Base-by-base conservation (phyloP, 2,888 invertebrate species). In the Psococerastis gibbosa region DNA sequence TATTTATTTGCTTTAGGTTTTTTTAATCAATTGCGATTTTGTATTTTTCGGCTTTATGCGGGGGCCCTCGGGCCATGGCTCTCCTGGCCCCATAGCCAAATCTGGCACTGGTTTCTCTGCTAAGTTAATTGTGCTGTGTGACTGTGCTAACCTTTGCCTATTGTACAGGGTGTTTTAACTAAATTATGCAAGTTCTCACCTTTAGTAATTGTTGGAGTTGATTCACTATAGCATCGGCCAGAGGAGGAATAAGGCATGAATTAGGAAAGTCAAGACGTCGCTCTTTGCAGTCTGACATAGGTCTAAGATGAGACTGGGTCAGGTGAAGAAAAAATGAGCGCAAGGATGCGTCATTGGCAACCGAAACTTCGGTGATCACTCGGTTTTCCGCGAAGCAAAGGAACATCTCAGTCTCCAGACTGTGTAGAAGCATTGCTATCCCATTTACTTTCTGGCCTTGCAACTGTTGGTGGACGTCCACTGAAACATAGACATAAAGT, bases 361-460 rank as follows among this genome's bases (percentile, higher is more conserved):
- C 50, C 6, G 50, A 56, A 32, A 59, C 56, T 22, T 51, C 49
- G 22, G 52, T 57, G 13, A 61, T 35, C 3, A 53, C 59, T 55
- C 53, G 57, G 13, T 56, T 57, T 35, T 59, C 60, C 35, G 56
- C 53, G 9, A 56, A 55, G 46, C 55, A 56, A 2, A 63, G 47
- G 45, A 58, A 57, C 33, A 63, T 55, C 16, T 55, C 53, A 4
- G 54, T 51, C 18, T 55, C 55, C 33, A 56, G 53, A 43, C 58
- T 56, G 47, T 60, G 59, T 42, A 61, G 48, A 3, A 62, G 49
- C 22, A 62, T 52, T 2, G 58, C 61, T 33, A 61, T 51, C 48
- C 58, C 59, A 13, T 54, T 53, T 17, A 60, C 57, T 44, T 47
- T 47, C 13, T 48, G 54, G 16, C 49, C 45, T 23, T 48, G 46